Base-by-base conservation (phyloP, 2,113 vertebrate genomes). In the Callopanchax toddi region DNA sequence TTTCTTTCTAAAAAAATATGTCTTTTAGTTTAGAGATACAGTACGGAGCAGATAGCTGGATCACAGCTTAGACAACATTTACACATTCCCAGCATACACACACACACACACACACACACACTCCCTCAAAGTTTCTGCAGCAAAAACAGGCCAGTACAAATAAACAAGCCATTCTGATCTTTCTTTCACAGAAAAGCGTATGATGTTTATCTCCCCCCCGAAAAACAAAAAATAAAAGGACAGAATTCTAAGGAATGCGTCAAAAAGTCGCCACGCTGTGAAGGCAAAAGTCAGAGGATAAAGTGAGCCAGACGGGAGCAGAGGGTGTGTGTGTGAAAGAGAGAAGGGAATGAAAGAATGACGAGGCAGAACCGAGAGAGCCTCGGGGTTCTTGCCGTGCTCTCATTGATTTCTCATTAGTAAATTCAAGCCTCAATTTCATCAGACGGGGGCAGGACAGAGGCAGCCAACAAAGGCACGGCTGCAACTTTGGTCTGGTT, bases 391-490 rank as follows among this genome's bases (percentile, higher is more conserved):
- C 63, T 52, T 52, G 53, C 74, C 40, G 57, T 58, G 70, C 60
- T 43, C 68, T 57, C 81, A 87, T 87, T 79, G 82, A 89, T 88
- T 88, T 77, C 77, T 84, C 75, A 87, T 89, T 84, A 87, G 80
- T 60, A 69, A 76, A 83, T 76, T 69, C 80, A 85, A 74, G 67
- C 71, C 74, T 83, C 40, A 40, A 79, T 86, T 86, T 75, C 86
- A 74, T 74, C 67, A 81, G 71, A 64, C 44, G 1, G 1, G 65
- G 49, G 36, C 34, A n/a, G n/a, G 65, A 79, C 65, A 67, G 36
- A 70, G 71, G 61, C 68, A 18, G 69, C 74, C 76, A 86, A 84
- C 66, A 37, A 78, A 85, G 65, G 56, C 69, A 42, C 12, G 64
- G 59, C 65, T 72, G 71, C 39, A 61, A 29, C 67, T 74, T 66